Percentiles rank a stretch among this genome's conserved stretches.
These are phyloP conservation scores for Aphidius gifuensis DNA, from an alignment of 1,140 invertebrate species.

Conservation along the genomic window DNA sequence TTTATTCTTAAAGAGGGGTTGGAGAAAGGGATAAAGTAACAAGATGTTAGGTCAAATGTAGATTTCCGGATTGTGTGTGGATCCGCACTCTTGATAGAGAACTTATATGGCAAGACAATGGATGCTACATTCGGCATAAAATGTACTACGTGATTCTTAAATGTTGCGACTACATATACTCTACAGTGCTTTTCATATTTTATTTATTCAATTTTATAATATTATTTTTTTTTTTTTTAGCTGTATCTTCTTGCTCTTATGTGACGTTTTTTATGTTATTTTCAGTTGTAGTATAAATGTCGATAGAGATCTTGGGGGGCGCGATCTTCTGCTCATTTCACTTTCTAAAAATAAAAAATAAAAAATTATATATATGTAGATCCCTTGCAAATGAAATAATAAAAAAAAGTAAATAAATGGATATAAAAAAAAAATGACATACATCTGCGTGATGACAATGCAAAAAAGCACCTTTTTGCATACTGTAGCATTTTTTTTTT, in stretches of 20 bases:
- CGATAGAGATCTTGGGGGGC: no score
- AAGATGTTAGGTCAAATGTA: constrained; percentile 23
- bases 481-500: background rate
- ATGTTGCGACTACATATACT: background rate
- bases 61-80: constrained; percentile 46
- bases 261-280: no score
- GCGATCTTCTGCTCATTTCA: no score
- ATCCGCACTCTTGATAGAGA: constrained; percentile 49
- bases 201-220: no score
- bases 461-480: background rate
- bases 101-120: constrained; percentile 52
- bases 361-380: no score
- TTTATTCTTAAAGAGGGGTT: constrained; percentile 32
- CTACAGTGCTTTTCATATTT: background rate
- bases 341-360: no score
- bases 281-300: no score
- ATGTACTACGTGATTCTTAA: constrained; percentile 43
- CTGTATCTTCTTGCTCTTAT: no score
- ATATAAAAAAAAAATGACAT: background rate
- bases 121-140: constrained; percentile 51
- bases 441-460: constrained; percentile 2
- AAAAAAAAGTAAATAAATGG: background rate
- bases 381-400: background rate
- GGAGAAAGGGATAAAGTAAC: constrained; percentile 5
- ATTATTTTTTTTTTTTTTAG: no score